Evolutionary conservation across 2,113 vertebrate species (phyloP).

Genomic region (Cyanistes caeruleus): DNA sequence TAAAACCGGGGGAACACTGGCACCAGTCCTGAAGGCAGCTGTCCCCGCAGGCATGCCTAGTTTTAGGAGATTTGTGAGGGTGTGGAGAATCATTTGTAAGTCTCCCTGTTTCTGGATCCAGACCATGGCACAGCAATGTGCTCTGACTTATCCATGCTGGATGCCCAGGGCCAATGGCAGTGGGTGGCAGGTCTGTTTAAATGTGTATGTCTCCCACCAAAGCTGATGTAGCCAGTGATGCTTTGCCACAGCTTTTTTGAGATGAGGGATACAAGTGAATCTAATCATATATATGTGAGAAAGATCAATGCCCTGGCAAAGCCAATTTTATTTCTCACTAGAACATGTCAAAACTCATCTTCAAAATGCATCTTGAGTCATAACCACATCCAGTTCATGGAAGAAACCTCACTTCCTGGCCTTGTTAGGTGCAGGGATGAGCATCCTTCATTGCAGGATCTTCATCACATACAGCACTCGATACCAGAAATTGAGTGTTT

Average conservation of each 20-base stretch:
- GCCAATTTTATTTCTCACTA: background rate
- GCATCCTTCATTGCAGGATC: background rate
- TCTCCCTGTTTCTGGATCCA: background rate
- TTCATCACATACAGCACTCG: rapidly evolving
- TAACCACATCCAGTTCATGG: background rate
- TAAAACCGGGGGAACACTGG: background rate
- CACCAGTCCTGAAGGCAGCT: background rate
- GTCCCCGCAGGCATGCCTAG: background rate
- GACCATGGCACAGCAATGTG: background rate
- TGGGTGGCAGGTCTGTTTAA: background rate
- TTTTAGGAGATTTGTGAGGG: background rate
- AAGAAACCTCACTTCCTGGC: rapidly evolving
- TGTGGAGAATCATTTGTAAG: background rate
- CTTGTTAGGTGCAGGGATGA: background rate
- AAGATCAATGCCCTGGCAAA: background rate
- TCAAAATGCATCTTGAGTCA: background rate
- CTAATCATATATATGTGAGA: background rate
- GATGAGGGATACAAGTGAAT: background rate
- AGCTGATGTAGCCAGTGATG: background rate
- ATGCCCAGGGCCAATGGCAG: background rate
- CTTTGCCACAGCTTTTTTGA: background rate
- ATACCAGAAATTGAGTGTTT: background rate
- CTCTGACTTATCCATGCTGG: background rate
- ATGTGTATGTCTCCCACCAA: rapidly evolving
- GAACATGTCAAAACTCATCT: background rate